Evolutionary conservation across 1,140 invertebrate species (phyloP), one percentile per base, ranked within the genome.

Genomic region (Cataglyphis hispanica): DNA sequence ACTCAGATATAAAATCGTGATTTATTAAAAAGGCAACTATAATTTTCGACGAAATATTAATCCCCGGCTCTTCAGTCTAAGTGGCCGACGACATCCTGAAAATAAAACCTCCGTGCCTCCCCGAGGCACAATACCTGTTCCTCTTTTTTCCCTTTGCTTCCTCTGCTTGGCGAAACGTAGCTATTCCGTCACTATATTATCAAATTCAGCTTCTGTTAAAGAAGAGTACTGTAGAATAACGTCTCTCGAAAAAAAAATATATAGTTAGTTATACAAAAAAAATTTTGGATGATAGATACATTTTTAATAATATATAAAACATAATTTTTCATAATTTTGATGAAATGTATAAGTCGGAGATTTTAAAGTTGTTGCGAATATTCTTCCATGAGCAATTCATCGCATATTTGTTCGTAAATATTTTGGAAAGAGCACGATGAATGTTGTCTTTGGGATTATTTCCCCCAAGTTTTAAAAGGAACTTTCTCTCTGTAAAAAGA

Each of bases 201-300:
- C 67, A 19, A 70, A 70, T 5, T 70, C 67, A 0, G 67, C 16
- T 3, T 69, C 66, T 27, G 67, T 70, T 8, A 70, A n/a, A 27
- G 13, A 27, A 4, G 11, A 2, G 16, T 70, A 8, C 4, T 22
- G 67, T 27, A 7, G 25, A 22, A 0, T 27, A 19, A 70, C 11
- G 2, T 70, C 25, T 50, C 43, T 43, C 50, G 40, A 19, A 70
- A 70, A 70, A 37, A 25, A 0, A 37, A 43, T 40, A 25, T 40
- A 40, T 43, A 50, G 16, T 27, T 16, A 70, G 16, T 27, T 63
- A 16, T 34, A 63, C 7, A 63, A 37, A 58, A 25, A 6, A 58
- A n/a, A 58, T 58, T 58, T 58, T 10, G 56, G 19, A n/a, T 25
- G 19, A 22, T 7, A 58, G 56, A 58, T 58, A 58, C 22, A 22